Evolutionary conservation across 2,113 vertebrate genomes (phyloP).

Genomic region (Lichenostomus cassidix): DNA sequence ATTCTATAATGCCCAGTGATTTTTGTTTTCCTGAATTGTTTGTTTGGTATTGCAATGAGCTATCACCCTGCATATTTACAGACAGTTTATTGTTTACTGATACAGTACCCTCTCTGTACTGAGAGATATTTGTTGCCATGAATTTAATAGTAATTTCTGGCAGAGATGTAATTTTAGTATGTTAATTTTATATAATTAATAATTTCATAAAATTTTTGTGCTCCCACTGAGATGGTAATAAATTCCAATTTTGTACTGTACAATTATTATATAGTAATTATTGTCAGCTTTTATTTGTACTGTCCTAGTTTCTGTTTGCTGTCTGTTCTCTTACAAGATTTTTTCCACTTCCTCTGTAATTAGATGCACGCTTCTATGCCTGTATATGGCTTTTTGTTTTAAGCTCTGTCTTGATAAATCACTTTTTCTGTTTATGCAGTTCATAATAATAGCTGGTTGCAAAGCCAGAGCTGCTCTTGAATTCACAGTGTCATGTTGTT

Average conservation of each 20-base stretch:
- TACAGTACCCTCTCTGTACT: not conserved
- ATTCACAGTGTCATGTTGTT: not conserved
- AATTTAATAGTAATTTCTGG: not conserved
- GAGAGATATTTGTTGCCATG: not conserved
- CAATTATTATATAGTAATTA: not conserved
- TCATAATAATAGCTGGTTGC: not conserved
- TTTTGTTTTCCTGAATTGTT: not conserved
- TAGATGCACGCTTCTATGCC: not conserved
- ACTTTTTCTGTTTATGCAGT: not conserved
- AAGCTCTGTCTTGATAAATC: not conserved
- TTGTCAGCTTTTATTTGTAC: not conserved
- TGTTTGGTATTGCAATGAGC: not conserved
- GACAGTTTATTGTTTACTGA: not conserved
- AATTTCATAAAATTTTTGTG: not conserved
- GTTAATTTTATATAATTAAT: not conserved
- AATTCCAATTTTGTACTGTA: not conserved
- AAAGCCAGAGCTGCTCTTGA: not conserved
- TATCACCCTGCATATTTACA: not conserved
- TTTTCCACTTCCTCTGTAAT: not conserved
- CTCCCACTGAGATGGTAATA: not conserved
- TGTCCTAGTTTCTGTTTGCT: not conserved
- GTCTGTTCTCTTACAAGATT: not conserved
- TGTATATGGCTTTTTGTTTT: not conserved
- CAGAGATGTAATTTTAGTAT: not conserved
- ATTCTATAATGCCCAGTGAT: not conserved